Percentiles rank a stretch among this genome's conserved stretches.
phyloP scores from a whole-genome alignment of 2,888 invertebrate species.

The Galeopsomyia nigrocyanea region DNA sequence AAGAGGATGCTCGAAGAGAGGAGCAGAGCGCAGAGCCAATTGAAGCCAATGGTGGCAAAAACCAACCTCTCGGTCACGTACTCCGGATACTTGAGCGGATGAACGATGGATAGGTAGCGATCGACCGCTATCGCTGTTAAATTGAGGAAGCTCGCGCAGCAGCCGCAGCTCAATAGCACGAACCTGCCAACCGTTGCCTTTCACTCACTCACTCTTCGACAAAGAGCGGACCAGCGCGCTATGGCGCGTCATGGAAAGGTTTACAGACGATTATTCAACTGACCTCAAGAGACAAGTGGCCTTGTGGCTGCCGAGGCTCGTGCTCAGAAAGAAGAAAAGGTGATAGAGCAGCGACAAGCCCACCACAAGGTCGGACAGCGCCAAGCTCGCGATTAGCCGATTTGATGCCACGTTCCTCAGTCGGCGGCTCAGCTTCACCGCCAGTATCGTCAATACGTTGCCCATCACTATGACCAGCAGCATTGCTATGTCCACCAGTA shows the following conservation, averaged over 20 bases:
- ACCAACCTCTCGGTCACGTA: constrained; percentile 81
- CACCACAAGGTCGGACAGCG: constrained; percentile 84
- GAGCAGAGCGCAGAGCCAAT: constrained; percentile 78
- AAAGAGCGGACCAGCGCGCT: too few relatives aligned
- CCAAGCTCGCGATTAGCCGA: constrained; percentile 83
- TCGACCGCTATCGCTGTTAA: constrained; percentile 85
- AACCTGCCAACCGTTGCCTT: constrained; percentile 65
- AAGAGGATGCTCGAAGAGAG: constrained; percentile 80
- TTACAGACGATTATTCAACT: neutral
- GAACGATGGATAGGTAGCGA: constrained; percentile 83
- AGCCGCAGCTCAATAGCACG: constrained; percentile 81
- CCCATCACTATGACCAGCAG: constrained; percentile 79
- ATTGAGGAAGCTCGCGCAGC: constrained; percentile 84
- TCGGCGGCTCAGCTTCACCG: constrained; percentile 79
- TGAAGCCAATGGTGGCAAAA: constrained; percentile 74
- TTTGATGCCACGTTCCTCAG: constrained; percentile 81
- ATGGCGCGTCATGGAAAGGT: constrained; percentile 69
- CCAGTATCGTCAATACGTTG: constrained; percentile 82
- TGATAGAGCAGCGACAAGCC: constrained; percentile 85
- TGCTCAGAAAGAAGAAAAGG: constrained; percentile 79
- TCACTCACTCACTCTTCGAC: too few relatives aligned
- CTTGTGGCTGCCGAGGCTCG: constrained; percentile 74
- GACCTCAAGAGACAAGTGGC: constrained; percentile 73
- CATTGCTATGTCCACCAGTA: constrained; percentile 76
- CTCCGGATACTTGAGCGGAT: constrained; percentile 81